Evolutionary conservation across 2,113 vertebrate species (phyloP).

Genomic region (Campylorhamphus procurvoides): DNA sequence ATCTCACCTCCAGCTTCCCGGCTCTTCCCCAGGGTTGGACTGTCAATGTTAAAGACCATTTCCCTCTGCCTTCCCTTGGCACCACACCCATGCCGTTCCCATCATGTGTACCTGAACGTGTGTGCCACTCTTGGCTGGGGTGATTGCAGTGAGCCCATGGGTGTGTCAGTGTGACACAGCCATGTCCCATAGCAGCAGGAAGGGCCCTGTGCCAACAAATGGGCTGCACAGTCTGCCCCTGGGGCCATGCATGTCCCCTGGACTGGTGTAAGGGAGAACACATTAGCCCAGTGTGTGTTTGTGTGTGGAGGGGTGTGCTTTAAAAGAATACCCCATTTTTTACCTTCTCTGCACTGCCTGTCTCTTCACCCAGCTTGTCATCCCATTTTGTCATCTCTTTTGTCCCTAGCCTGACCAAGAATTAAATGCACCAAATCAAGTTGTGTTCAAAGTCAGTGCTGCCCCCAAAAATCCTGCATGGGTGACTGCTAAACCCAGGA

Average conservation of each 20-base stretch:
- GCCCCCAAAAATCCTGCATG: background rate
- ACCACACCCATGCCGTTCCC: rapidly evolving
- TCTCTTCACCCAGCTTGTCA: background rate
- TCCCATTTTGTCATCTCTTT: background rate
- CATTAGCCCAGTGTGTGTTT: background rate
- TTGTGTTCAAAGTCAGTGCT: background rate
- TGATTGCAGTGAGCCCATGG: rapidly evolving
- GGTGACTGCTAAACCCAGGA: background rate
- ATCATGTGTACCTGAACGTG: rapidly evolving
- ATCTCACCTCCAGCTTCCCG: background rate
- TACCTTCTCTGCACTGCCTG: background rate
- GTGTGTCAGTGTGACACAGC: rapidly evolving
- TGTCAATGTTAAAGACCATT: rapidly evolving
- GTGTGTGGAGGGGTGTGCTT: background rate
- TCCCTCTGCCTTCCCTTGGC: background rate
- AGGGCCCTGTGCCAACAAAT: background rate
- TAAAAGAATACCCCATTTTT: rapidly evolving
- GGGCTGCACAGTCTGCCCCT: background rate
- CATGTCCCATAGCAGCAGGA: background rate
- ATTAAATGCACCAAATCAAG: background rate
- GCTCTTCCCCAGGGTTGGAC: background rate
- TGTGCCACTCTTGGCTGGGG: background rate
- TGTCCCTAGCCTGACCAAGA: background rate
- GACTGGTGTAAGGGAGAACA: background rate
- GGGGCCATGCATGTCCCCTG: rapidly evolving